These are phyloP conservation scores for Amyelois transitella DNA, from an alignment of 1,140 invertebrate genomes.

Conservation along the genomic window DNA sequence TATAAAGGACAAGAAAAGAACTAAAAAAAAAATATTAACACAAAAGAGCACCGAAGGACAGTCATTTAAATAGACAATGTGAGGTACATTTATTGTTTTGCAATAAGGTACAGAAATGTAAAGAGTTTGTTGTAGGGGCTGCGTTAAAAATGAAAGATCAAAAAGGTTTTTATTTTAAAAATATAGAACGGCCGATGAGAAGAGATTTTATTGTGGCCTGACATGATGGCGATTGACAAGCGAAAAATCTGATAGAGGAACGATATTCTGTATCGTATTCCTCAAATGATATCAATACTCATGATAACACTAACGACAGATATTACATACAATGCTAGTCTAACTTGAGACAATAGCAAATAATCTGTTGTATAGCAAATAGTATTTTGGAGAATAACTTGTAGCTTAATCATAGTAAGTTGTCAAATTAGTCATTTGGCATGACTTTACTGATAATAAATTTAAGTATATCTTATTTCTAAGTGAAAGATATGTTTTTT, in stretches of 20 bases:
- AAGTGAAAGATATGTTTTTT: too few species aligned
- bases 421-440: too few species aligned
- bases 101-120: constrained; percentile 26
- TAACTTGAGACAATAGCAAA: too few species aligned
- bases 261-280: constrained; percentile 37
- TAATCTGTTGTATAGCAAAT: too few species aligned
- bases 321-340: too few species aligned
- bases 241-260: constrained; percentile 38
- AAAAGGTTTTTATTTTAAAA: constrained; percentile 58
- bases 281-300: constrained; percentile 19
- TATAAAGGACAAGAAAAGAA: too few species aligned
- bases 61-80: not conserved
- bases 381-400: too few species aligned
- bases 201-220: constrained; percentile 55
- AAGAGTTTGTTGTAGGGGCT: constrained; percentile 34
- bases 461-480: too few species aligned
- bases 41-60: constrained; percentile 21
- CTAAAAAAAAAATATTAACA: too few species aligned
- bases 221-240: constrained; percentile 52
- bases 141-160: constrained; percentile 51
- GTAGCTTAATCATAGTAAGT: too few species aligned
- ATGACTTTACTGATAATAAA: too few species aligned
- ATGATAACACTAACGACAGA: too few species aligned
- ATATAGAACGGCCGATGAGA: constrained; percentile 59
- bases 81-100: not conserved